Evolutionary conservation across 2,113 vertebrate species (phyloP).

Genomic region (Amazona guildingii): DNA sequence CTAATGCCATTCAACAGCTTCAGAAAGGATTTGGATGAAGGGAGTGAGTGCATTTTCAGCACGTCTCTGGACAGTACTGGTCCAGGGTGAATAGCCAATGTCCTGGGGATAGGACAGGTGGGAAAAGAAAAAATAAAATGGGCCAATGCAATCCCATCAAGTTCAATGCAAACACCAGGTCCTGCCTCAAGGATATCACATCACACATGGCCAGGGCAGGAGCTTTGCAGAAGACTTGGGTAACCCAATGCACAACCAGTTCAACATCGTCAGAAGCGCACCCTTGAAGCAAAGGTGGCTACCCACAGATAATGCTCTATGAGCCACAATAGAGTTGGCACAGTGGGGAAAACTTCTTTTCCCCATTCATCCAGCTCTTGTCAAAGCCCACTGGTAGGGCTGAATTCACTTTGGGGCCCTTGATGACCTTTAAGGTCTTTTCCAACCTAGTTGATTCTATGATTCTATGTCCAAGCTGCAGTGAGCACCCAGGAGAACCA

Average conservation of each 20-base stretch:
- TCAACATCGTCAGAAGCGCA: background rate
- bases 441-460: background rate
- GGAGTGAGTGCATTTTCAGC: background rate
- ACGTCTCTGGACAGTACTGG: background rate
- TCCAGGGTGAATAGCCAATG: background rate
- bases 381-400: background rate
- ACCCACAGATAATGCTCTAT: background rate
- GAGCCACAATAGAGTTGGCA: background rate
- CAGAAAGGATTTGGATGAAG: background rate
- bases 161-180: background rate
- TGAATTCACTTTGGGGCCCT: background rate
- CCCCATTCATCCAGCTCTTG: background rate
- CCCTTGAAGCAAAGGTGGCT: background rate
- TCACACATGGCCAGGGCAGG: background rate
- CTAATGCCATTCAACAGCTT: background rate
- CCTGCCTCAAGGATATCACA: background rate
- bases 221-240: background rate
- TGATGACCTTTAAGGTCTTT: background rate
- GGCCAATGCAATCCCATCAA: background rate
- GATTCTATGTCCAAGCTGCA: background rate
- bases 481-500: background rate
- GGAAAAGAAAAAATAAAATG: background rate
- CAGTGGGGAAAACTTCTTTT: background rate
- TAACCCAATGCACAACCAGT: background rate
- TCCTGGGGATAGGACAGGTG: background rate